These are phyloP conservation scores for Ciconia boyciana DNA, from an alignment of 2,113 vertebrate species.

Conservation along the genomic window DNA sequence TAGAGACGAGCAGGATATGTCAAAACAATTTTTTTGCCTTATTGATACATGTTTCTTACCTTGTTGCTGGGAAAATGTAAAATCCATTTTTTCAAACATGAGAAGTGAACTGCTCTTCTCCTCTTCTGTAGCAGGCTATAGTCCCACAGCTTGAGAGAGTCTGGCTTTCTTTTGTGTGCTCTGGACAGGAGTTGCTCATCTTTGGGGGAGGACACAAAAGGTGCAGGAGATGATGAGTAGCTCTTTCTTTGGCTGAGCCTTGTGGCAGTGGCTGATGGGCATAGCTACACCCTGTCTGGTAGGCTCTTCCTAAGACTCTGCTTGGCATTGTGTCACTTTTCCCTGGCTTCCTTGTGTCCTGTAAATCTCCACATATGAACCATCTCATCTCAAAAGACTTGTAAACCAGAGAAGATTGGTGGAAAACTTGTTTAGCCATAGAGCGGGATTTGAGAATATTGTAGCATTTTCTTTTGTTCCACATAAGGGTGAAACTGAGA, in stretches of 20 bases:
- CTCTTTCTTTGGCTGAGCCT: neutral
- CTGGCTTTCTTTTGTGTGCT: neutral
- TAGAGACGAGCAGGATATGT: neutral
- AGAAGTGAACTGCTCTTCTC: neutral
- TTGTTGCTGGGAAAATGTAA: neutral
- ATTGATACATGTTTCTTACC: neutral
- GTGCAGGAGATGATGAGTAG: neutral
- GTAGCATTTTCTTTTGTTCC: neutral
- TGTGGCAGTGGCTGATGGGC: neutral
- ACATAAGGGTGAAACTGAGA: neutral
- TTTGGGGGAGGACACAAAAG: neutral
- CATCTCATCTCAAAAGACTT: neutral
- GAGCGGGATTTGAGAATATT: neutral
- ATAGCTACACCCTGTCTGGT: accelerated
- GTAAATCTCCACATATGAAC: neutral
- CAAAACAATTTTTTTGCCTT: neutral
- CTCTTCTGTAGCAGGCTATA: neutral
- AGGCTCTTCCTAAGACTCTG: neutral
- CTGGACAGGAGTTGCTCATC: neutral
- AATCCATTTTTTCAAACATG: neutral
- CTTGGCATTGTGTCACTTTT: neutral
- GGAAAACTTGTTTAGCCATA: neutral
- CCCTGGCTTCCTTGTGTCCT: neutral
- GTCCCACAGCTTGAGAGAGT: neutral
- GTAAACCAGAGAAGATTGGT: neutral